Evolutionary conservation across 1,140 invertebrate species (phyloP).

Genomic region (Drosophila lacertosa): DNA sequence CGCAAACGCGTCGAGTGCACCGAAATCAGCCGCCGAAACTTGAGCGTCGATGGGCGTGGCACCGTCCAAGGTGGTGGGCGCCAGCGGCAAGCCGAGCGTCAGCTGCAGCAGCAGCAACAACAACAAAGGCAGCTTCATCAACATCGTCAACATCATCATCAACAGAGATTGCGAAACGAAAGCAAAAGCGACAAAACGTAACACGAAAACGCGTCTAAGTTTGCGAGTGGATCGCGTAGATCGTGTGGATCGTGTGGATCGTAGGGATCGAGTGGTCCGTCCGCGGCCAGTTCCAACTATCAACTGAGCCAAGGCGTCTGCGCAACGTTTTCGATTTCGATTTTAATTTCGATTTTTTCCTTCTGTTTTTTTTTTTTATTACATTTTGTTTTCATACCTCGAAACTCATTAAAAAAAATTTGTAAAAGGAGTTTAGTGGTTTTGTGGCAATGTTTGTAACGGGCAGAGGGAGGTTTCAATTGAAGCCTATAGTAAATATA

Average conservation of each 20-base stretch:
- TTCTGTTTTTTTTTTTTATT: conserved; percentile 18
- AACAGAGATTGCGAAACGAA: conserved; percentile 31
- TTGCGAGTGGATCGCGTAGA: too few species aligned
- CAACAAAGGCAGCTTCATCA: conserved; percentile 6
- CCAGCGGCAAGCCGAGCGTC: conserved; percentile 37
- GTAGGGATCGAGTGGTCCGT: conserved; percentile 43
- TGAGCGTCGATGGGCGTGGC: conserved; percentile 72
- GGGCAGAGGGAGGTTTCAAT: too few species aligned
- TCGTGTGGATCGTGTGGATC: too few species aligned
- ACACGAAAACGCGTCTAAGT: background rate
- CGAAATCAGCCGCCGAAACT: conserved; percentile 63
- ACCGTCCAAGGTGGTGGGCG: conserved; percentile 61
- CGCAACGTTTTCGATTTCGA: conserved; percentile 59
- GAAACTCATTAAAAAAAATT: too few species aligned
- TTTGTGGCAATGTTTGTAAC: too few species aligned
- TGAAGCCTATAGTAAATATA: too few species aligned
- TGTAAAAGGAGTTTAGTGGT: too few species aligned
- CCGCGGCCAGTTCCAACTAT: conserved; percentile 57
- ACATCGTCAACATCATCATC: background rate
- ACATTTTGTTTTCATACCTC: too few species aligned
- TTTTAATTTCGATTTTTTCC: too few species aligned
- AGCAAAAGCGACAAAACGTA: conserved; percentile 18
- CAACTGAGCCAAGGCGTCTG: conserved; percentile 69
- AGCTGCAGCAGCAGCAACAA: conserved; percentile 10
- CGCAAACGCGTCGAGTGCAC: conserved; percentile 60